Evolutionary conservation across 92 coral and sea anemone species (phyloP), one percentile per base, ranked within the genome.

Genomic region (Blastomussa wellsi): DNA sequence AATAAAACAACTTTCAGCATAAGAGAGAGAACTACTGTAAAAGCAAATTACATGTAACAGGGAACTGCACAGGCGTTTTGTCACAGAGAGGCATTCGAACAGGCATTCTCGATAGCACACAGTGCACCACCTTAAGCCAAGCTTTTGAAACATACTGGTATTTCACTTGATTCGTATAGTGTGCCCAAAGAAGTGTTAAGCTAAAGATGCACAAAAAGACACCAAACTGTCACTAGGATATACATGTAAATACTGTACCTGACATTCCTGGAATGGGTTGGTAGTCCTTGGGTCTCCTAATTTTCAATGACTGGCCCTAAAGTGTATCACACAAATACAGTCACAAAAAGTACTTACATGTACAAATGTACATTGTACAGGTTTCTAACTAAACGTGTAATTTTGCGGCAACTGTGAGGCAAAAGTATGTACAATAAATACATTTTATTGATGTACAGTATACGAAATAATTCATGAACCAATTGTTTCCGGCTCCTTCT

Each of bases 261-360:
- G 95, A 90, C 93, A 91, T 91, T 74, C 98, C 98, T 41, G 98
- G 95, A n/a, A 96, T 90, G 62, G 96, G 93, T 60, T 96, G 98
- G 79, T 96, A 96, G 59, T 96, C 98, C 55, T 96, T 96, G 73
- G 98, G 98, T 87, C 98, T 93, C 73, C 98, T 90, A 10, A 96
- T 96, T 77, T 96, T 96, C 29, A 96, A 85, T 60, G 98, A 93
- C 85, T 96, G 98, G 65, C 98, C 98, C 98, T 96, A 71, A 16
- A 47, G 42, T 70, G 52, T 10, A 47, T 19, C 71, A 41, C 16
- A 69, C 5, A 82, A 13, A 24, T 0, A 20, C 55, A 28, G 41
- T 26, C 68, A 62, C 16, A 62, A 51, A 51, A 44, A 44, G 12
- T 44, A 51, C 57, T 14, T 48, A 48, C 53, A 48, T 41, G 44